Evolutionary conservation across 2,888 invertebrate genomes (phyloP), one percentile per base, ranked within the genome.

Genomic region (Thymelicus sylvestris): DNA sequence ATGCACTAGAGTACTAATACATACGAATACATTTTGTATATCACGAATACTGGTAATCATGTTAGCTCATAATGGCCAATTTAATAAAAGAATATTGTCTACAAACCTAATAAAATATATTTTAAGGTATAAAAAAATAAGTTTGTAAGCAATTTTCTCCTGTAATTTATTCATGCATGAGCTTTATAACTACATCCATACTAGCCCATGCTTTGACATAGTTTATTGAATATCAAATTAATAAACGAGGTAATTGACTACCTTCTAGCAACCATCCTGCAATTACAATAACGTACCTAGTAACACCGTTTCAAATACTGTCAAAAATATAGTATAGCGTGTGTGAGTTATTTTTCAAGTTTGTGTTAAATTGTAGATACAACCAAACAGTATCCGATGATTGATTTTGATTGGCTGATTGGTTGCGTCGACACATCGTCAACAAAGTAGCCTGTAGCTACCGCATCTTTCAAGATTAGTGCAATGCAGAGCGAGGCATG

Each of bases 331-430:
- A 73, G 52, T 55, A 62, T 44, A 64, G 65, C 66, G 73, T 71
- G 66, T 70, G 47, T 72, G 74, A 83, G 86, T 83, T 88, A 83
- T 84, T 86, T 86, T 87, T 84, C 63, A 90, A 81, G 77, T 91
- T 90, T 92, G 85, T 92, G 83, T 92, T 93, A 92, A 74, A 92
- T 93, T 94, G 87, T 94, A 94, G 93, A 94, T 94, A 87, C 93
- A 88, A 88, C 90, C 81, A 93, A 94, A 93, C 92, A 93, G 86
- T 91, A 89, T 90, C 93, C 93, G 92, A 93, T 93, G 93, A 88
- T 94, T 91, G 93, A 94, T 93, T 94, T 93, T 92, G 93, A 94
- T 92, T 94, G 93, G 93, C 93, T 94, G 89, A 87, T 93, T 80
- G 86, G 85, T 92, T 91, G 89, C 90, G 88, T 85, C 87, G 92